These are phyloP conservation scores for Epinotia brunnichana DNA, from an alignment of 2,888 invertebrate species.

Conservation along the genomic window DNA sequence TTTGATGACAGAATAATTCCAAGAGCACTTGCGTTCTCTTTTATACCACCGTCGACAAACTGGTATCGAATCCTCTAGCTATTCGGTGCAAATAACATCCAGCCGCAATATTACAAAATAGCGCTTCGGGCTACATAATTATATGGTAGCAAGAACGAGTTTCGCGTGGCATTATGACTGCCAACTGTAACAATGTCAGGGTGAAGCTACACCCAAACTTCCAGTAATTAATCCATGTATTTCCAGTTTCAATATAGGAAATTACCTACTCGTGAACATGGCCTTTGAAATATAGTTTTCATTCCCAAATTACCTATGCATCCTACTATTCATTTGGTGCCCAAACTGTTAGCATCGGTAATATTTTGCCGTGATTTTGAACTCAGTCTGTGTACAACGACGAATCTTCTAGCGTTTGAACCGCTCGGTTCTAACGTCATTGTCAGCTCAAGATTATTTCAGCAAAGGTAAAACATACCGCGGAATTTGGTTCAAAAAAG, in stretches of 20 bases:
- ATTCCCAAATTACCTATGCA: neutral
- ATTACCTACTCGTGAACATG: neutral
- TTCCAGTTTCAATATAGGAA: slow-evolving; percentile 28
- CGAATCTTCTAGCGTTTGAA: too few relatives aligned
- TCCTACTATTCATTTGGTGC: neutral
- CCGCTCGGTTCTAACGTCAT: too few relatives aligned
- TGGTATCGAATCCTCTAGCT: slow-evolving; percentile 64
- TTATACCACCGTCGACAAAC: slow-evolving; percentile 71
- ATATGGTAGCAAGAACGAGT: slow-evolving; percentile 41
- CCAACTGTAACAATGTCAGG: slow-evolving; percentile 61
- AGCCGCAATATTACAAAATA: slow-evolving; percentile 49
- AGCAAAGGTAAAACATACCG: too few relatives aligned
- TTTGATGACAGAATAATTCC: slow-evolving; percentile 68
- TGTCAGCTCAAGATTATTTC: too few relatives aligned
- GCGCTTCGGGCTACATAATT: slow-evolving; percentile 45
- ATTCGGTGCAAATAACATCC: slow-evolving; percentile 36
- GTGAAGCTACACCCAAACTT: slow-evolving; percentile 50
- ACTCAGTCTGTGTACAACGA: too few relatives aligned
- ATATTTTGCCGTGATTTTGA: neutral
- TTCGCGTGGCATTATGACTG: slow-evolving; percentile 38
- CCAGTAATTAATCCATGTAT: slow-evolving; percentile 36
- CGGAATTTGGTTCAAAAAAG: too few relatives aligned
- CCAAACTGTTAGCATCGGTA: neutral
- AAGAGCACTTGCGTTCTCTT: slow-evolving; percentile 67
- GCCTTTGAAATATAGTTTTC: slow-evolving; percentile 12